A percentile compares a stretch with the other conserved stretches of the same genome.
phyloP scores from a whole-genome alignment of 1,140 invertebrate genomes.

The Conus ventricosus region DNA sequence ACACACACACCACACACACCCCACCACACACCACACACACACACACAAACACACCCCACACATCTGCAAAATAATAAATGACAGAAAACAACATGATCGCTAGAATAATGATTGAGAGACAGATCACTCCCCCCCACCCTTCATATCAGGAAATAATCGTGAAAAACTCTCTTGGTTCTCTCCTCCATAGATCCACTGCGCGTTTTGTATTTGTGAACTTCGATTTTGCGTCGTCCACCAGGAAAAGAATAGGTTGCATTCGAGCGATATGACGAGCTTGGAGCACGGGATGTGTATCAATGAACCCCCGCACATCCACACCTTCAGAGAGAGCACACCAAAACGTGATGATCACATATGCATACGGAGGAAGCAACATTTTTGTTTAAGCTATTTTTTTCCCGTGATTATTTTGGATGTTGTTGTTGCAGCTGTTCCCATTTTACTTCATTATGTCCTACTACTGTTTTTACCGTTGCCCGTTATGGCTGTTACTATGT shows the following conservation, averaged over 20 bases:
- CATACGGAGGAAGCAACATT: no score
- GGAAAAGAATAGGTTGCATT: constrained; percentile 91
- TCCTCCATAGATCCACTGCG: constrained; percentile 62
- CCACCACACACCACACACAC: constrained; percentile 14
- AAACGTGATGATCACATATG: no score
- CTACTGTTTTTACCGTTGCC: no score
- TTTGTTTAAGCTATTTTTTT: no score
- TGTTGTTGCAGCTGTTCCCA: no score
- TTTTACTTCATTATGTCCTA: no score
- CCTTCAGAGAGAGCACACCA: constrained; percentile 73
- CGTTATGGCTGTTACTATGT: no score
- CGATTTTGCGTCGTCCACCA: constrained; percentile 79
- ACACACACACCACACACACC: constrained; percentile 11
- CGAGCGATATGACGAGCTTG: constrained; percentile 80
- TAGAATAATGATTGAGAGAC: neutral
- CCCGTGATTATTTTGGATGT: no score
- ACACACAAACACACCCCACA: neutral
- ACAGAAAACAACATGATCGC: neutral
- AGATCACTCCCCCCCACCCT: constrained; percentile 30
- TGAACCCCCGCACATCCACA: constrained; percentile 96
- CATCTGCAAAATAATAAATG: neutral
- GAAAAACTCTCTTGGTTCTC: constrained; percentile 52
- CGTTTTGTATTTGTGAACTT: constrained; percentile 66
- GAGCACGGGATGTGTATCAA: constrained; percentile 86
- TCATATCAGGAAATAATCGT: constrained; percentile 51